A percentile compares a stretch with the other conserved stretches of the same genome.
phyloP scores from a whole-genome alignment of 2,113 vertebrate species.

The Chitala chitala region DNA sequence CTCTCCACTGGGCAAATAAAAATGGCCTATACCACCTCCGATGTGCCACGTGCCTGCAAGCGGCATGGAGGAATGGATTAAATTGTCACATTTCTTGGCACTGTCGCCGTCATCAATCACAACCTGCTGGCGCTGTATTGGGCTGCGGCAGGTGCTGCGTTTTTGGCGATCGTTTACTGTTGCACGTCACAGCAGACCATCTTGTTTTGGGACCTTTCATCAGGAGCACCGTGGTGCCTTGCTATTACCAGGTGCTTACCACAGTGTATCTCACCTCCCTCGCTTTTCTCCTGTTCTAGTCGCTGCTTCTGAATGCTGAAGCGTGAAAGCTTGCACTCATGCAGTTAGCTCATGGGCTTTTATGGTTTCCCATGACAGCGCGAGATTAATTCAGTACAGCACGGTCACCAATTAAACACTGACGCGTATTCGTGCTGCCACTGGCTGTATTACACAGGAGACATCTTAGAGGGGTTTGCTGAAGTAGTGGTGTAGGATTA shows the following conservation, averaged over 20 bases:
- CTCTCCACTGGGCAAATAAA: background rate
- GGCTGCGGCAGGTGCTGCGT: background rate
- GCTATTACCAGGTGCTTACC: background rate
- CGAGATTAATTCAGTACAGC: background rate
- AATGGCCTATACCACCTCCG: too few relatives aligned
- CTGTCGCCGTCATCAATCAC: background rate
- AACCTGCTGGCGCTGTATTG: background rate
- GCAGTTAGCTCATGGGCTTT: background rate
- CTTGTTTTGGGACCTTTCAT: background rate
- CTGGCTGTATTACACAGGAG: background rate
- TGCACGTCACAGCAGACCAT: background rate
- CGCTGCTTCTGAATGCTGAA: background rate
- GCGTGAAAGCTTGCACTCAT: background rate
- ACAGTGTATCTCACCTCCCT: background rate
- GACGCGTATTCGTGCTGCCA: background rate
- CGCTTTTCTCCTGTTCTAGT: background rate
- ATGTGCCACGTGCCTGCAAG: too few relatives aligned
- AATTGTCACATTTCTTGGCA: background rate
- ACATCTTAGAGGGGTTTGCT: background rate
- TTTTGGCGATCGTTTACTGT: constrained; percentile 1
- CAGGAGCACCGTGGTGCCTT: background rate
- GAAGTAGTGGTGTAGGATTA: background rate
- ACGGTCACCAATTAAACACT: background rate
- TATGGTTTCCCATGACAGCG: background rate
- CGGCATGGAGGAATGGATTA: background rate